phyloP scores from a whole-genome alignment of 2,113 vertebrate genomes.

The Colossoma macropomum region DNA sequence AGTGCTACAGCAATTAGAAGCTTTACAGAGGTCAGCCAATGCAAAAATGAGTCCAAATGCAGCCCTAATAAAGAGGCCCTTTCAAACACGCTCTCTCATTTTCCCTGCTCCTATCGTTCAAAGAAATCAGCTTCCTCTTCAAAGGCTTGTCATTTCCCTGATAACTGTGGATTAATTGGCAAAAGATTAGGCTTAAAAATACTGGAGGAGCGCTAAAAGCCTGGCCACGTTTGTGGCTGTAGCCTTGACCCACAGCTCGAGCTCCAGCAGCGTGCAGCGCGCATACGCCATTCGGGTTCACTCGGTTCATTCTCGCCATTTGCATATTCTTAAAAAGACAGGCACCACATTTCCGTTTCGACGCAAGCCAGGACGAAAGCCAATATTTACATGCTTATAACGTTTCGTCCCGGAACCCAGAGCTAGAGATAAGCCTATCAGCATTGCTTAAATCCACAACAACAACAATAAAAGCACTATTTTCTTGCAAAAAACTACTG shows the following conservation, averaged over 20 bases:
- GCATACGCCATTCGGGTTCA: constrained; percentile 53
- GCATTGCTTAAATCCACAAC: constrained; percentile 12
- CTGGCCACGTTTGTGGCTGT: constrained; percentile 32
- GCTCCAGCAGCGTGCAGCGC: constrained; percentile 39
- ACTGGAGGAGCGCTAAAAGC: constrained; percentile 28
- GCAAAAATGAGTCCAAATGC: constrained; percentile 62
- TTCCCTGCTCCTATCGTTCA: constrained; percentile 2
- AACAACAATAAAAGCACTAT: constrained; percentile 13
- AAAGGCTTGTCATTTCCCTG: constrained; percentile 40
- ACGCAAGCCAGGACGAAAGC: constrained; percentile 42
- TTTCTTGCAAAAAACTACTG: neutral
- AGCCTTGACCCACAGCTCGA: constrained; percentile 54
- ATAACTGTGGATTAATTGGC: constrained; percentile 3
- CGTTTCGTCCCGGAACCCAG: constrained; percentile 22
- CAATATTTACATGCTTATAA: constrained; percentile 41
- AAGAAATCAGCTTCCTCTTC: neutral
- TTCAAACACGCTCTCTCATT: constrained; percentile 38
- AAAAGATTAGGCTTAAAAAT: constrained; percentile 23
- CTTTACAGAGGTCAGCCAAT: constrained; percentile 64
- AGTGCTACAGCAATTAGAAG: constrained; percentile 65
- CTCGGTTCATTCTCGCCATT: constrained; percentile 59
- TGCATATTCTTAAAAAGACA: constrained; percentile 63
- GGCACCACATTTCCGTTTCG: constrained; percentile 52
- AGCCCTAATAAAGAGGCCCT: constrained; percentile 49
- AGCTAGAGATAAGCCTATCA: constrained; percentile 27